A percentile compares a stretch with the other conserved stretches of the same genome.
Conservation (phyloP, 2,888 invertebrate species). For the Sthenelais limicola region DNA sequence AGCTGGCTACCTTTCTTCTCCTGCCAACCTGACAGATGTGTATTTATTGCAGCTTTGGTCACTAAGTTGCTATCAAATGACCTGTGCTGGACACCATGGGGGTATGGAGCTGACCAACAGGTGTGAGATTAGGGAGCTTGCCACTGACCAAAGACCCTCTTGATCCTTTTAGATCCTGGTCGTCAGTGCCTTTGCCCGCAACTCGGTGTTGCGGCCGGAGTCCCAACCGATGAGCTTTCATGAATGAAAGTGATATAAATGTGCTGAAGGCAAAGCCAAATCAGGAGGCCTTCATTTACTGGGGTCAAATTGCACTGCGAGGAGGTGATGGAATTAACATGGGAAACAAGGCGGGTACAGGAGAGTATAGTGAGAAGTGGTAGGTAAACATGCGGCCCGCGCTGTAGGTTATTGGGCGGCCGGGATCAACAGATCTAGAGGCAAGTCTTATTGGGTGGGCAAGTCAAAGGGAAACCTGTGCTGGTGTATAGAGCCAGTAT, state of each 20-base stretch:
- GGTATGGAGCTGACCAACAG: constrained; percentile 7
- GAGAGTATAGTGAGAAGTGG: no score
- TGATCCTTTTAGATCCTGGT: background rate
- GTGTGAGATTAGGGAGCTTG: background rate
- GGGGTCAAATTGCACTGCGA: constrained; percentile 13
- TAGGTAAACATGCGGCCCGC: no score
- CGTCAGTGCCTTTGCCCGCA: background rate
- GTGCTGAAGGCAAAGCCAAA: constrained; percentile 1
- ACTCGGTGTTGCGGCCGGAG: no score
- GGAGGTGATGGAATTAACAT: background rate
- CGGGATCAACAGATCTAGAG: no score
- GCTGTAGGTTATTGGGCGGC: no score
- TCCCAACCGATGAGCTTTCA: no score
- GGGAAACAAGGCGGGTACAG: no score
- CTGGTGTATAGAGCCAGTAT: no score
- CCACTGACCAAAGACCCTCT: background rate
- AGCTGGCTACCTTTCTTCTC: no score
- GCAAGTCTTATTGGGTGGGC: no score
- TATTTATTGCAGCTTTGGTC: constrained; percentile 18
- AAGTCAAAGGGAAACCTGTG: no score
- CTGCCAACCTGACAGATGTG: constrained; percentile 9
- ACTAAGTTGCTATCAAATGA: constrained; percentile 33
- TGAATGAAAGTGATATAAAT: constrained; percentile 25
- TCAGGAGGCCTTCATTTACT: constrained; percentile 32
- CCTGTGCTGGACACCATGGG: constrained; percentile 1